Conservation (phyloP, 1,140 invertebrate species). For the Asobara japonica region DNA sequence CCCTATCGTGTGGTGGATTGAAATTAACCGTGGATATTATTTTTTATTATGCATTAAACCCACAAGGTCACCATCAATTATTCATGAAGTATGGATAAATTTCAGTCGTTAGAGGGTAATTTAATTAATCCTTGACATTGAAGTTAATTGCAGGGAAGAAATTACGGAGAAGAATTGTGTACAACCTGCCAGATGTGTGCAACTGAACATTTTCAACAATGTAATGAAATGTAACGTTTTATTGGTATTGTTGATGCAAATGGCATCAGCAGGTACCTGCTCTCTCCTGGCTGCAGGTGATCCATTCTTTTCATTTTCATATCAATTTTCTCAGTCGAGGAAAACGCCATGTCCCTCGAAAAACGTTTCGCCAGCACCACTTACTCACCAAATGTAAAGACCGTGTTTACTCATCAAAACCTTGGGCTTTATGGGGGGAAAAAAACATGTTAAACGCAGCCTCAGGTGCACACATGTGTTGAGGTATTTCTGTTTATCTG, state of each 20-base stretch:
- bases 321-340: background rate
- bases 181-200: background rate
- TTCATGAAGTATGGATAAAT: background rate
- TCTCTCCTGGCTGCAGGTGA: constrained; percentile 1
- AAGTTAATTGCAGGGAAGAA: too few relatives aligned
- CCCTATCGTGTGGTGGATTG: too few relatives aligned
- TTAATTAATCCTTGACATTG: too few relatives aligned
- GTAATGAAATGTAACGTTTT: background rate
- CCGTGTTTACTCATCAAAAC: constrained; percentile 55
- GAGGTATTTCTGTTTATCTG: constrained; percentile 17
- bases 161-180: too few relatives aligned
- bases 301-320: background rate
- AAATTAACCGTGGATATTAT: too few relatives aligned
- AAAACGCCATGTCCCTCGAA: background rate
- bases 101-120: too few relatives aligned
- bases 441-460: constrained; percentile 15
- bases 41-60: background rate
- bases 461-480: constrained; percentile 44
- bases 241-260: constrained; percentile 14
- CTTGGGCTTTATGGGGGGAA: background rate
- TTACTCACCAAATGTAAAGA: constrained; percentile 21
- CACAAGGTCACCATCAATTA: background rate
- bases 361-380: background rate
- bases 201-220: background rate
- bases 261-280: constrained; percentile 7